These are phyloP conservation scores for Tetraneura akinire DNA, from an alignment of 1,140 invertebrate species.

Conservation along the genomic window DNA sequence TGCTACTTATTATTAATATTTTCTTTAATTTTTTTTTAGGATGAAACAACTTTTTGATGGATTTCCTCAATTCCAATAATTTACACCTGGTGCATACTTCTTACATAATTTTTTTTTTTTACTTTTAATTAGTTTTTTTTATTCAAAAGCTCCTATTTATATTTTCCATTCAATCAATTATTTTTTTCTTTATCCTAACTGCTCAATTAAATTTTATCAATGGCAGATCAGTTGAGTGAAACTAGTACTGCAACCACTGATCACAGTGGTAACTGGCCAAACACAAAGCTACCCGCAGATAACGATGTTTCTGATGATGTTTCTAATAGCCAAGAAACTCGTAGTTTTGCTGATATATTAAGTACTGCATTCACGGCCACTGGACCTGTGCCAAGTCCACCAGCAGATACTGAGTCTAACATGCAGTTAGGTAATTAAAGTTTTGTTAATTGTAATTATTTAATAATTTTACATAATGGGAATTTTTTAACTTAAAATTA, in stretches of 20 bases:
- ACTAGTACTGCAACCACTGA: conserved; percentile 30
- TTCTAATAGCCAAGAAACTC: conserved; percentile 44
- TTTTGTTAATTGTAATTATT: background rate
- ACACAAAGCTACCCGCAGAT: conserved; percentile 38
- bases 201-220: conserved; percentile 40
- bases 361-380: conserved; percentile 46
- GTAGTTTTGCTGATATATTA: conserved; percentile 49
- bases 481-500: too few species aligned
- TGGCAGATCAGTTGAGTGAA: conserved; percentile 41
- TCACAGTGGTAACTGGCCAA: conserved; percentile 30
- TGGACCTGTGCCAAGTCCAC: conserved; percentile 45
- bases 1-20: too few species aligned
- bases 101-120: background rate
- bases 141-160: background rate
- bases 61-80: background rate
- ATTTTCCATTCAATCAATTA: conserved; percentile 3
- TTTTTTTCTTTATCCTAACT: background rate
- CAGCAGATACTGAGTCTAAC: conserved; percentile 32
- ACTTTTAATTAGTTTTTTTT: background rate
- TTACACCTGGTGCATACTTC: background rate
- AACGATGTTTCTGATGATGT: conserved; percentile 42
- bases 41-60: conserved; percentile 8
- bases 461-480: background rate
- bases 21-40: background rate
- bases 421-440: conserved; percentile 31